Percentiles rank a stretch among this genome's conserved stretches.
phyloP scores from a whole-genome alignment of 2,888 invertebrate genomes.

The Eristalinus aeneus region DNA sequence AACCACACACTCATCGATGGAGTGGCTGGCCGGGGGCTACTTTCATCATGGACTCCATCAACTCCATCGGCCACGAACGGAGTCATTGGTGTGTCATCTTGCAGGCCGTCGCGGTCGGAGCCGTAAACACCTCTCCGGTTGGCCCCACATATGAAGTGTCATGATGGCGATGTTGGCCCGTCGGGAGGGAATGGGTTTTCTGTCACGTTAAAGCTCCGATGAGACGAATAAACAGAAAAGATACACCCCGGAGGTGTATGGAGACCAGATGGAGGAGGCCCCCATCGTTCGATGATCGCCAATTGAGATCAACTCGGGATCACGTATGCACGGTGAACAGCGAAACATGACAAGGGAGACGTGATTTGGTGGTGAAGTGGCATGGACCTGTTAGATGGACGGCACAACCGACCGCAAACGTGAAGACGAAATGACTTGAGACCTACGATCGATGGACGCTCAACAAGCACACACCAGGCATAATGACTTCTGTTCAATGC shows the following conservation, averaged over 20 bases:
- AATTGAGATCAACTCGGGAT: background rate
- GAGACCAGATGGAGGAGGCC: background rate
- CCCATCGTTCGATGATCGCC: background rate
- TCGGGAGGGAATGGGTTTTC: background rate
- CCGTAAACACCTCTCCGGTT: constrained; percentile 40
- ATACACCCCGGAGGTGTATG: background rate
- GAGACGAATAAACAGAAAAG: background rate
- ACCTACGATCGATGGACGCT: background rate
- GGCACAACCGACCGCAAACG: background rate
- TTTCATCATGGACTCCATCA: constrained; percentile 38
- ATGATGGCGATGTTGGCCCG: background rate
- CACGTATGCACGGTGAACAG: background rate
- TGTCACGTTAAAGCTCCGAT: background rate
- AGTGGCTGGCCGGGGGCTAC: constrained; percentile 10
- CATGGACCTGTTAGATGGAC: background rate
- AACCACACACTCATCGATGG: background rate
- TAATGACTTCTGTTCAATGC: background rate
- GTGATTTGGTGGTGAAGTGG: background rate
- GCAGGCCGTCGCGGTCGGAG: background rate
- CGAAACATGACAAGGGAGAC: background rate
- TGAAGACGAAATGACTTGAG: background rate
- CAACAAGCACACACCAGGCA: background rate
- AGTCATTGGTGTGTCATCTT: constrained; percentile 32
- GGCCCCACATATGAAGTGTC: background rate
- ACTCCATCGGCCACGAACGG: background rate